Percentiles rank a stretch among this genome's conserved stretches.
Conservation (phyloP, 2,113 vertebrate genomes). For the Xenus cinereus region DNA sequence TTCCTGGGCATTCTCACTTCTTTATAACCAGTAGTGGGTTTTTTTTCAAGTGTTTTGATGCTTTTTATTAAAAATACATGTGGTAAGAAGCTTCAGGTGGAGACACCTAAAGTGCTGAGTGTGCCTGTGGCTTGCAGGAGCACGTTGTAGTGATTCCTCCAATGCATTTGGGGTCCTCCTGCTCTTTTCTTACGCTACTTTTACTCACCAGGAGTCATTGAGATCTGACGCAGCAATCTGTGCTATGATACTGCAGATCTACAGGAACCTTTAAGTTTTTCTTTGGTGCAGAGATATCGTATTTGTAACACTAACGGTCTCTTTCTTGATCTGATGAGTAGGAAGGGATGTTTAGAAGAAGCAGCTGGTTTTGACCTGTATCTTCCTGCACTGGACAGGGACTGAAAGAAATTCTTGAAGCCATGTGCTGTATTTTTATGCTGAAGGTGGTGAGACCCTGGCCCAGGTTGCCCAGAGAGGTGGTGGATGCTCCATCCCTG, state of each 20-base stretch:
- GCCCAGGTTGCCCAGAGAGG: background rate
- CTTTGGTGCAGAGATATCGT: background rate
- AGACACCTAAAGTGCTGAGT: background rate
- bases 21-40: background rate
- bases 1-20: background rate
- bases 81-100: background rate
- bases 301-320: background rate
- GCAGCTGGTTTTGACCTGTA: background rate
- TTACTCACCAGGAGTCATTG: background rate
- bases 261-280: background rate
- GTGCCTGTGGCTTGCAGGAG: background rate
- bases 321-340: background rate
- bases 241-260: background rate
- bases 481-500: background rate
- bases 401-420: background rate
- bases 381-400: background rate
- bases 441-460: background rate
- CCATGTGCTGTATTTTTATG: fast-evolving
- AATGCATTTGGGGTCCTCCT: background rate
- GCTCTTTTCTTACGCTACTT: background rate
- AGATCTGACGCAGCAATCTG: background rate
- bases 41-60: background rate
- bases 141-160: background rate
- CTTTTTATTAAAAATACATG: background rate
- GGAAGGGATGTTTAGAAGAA: background rate